Evolutionary conservation across 2,888 invertebrate genomes (phyloP), one percentile per base, ranked within the genome.

Genomic region (Platypus cylindrus): DNA sequence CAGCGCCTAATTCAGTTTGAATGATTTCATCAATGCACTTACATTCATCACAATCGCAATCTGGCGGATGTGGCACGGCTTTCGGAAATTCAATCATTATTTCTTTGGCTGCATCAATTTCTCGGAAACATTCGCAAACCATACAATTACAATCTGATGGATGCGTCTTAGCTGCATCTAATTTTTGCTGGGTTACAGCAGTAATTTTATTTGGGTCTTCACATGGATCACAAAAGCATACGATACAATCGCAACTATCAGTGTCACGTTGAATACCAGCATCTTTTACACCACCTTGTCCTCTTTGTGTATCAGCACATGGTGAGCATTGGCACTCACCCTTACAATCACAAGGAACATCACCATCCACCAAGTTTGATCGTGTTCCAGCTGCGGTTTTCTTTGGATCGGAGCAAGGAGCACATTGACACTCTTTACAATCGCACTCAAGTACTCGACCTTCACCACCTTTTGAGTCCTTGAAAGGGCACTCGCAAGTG

Each of bases 161-260:
- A 27, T 34, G 33, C 14, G 13, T 13, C 15, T 4, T 11, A 13
- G 13, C 14, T 27, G 7, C 3, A 7, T 27, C 12, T 14, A 4
- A 32, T 26, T 36, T 36, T 45, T 37, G 17, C 34, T 5, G 29
- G 32, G 32, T n/a, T 12, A 9, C 7, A 7, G 17, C 11, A 4
- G 16, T 4, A 3, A n/a, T 17, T 23, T 26, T 35, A 15, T 35
- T 38, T 1, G 40, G 41, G 36, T 45, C 45, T 1, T 41, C 36
- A 25, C 45, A 45, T 3, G 43, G 43, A 14, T 30, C 25, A 18
- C 44, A 42, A 11, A 40, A 33, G 29, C 43, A 40, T 15, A 37
- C 36, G n/a, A 25, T 13, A 23, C 44, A 44, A 26, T 43, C 42
- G 32, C 44, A 44, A 5, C 30, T 30, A 12, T 20, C 30, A 1